Percentiles rank a stretch among this genome's conserved stretches.
Evolutionary conservation across 2,797 vertebrate genomes (phyloP).

Genomic region (Labeo calbasu): DNA sequence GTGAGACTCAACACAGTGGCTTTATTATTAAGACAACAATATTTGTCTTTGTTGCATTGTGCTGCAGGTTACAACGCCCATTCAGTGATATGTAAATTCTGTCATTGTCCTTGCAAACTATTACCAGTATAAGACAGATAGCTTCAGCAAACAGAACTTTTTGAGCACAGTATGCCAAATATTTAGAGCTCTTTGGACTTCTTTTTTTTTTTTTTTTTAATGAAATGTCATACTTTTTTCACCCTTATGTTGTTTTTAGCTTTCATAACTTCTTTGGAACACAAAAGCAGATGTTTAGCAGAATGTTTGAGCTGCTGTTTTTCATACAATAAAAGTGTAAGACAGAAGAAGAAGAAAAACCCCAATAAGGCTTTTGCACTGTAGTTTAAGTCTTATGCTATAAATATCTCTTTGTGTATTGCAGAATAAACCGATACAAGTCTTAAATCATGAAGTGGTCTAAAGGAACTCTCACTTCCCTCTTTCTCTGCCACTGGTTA

Average conservation of each 20-base stretch:
- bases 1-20: conserved; percentile 28
- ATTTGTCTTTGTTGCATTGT: conserved; percentile 31
- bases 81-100: conserved; percentile 31
- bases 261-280: too few relatives aligned
- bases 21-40: conserved; percentile 34
- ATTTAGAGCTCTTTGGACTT: conserved; percentile 5
- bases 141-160: background rate
- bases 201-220: background rate
- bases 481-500: conserved; percentile 15
- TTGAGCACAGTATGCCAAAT: background rate
- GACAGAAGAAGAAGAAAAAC: too few relatives aligned
- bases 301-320: too few relatives aligned
- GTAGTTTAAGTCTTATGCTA: background rate
- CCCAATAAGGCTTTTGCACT: background rate
- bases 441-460: background rate
- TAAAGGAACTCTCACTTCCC: conserved; percentile 26
- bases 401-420: background rate
- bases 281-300: too few relatives aligned
- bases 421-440: background rate
- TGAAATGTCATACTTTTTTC: background rate
- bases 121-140: background rate
- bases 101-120: background rate
- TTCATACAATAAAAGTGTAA: too few relatives aligned
- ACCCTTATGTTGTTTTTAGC: background rate
- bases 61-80: background rate